These are phyloP conservation scores for Lycocorax pyrrhopterus DNA, from an alignment of 2,113 vertebrate genomes.

Conservation along the genomic window DNA sequence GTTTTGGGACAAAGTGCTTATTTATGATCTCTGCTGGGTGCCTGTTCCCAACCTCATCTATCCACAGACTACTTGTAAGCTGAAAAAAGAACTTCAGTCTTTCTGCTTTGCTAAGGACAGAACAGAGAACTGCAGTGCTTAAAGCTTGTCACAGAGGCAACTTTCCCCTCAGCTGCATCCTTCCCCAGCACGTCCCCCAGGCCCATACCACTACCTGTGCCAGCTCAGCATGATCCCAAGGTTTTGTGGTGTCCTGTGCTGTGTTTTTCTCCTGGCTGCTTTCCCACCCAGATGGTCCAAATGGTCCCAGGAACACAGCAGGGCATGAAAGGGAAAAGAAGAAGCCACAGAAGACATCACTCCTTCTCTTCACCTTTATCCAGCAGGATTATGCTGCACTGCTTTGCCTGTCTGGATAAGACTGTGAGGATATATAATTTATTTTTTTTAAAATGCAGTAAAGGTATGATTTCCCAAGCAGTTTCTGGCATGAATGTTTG, in stretches of 20 bases:
- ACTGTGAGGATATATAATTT: not conserved
- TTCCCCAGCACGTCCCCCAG: accelerated
- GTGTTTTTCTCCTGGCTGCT: not conserved
- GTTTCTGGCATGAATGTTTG: not conserved
- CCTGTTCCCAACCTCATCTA: not conserved
- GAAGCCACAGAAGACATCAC: not conserved
- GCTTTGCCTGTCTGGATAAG: not conserved
- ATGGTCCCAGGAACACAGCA: not conserved
- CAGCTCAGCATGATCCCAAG: not conserved
- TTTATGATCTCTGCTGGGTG: not conserved
- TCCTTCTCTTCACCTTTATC: not conserved
- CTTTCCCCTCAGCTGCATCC: not conserved
- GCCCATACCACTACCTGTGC: accelerated
- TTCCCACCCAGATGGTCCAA: accelerated
- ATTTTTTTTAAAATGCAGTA: not conserved
- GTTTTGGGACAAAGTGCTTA: not conserved
- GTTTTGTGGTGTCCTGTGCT: not conserved
- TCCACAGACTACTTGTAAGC: not conserved
- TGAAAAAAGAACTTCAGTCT: not conserved
- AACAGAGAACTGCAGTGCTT: not conserved
- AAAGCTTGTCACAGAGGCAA: not conserved
- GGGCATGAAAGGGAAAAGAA: not conserved
- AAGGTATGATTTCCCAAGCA: not conserved
- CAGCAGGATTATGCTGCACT: not conserved
- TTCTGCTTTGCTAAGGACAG: not conserved